Evolutionary conservation across 2,797 vertebrate species (phyloP), one percentile per base, ranked within the genome.

Genomic region (Tympanoctomys barrerae): DNA sequence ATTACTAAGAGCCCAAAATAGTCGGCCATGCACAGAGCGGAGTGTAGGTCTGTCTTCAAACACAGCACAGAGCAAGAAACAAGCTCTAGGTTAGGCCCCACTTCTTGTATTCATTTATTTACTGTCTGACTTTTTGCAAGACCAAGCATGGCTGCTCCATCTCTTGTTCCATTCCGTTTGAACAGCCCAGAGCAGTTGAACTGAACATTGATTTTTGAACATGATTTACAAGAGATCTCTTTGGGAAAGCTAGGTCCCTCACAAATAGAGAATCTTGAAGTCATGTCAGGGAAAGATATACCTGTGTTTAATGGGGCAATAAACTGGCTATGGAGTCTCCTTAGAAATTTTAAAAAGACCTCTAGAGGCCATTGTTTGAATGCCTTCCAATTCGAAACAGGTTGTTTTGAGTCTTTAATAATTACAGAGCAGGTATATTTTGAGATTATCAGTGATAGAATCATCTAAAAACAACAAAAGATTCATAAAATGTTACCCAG

Each of bases 291-390:
- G 73, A 89, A 94, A 94, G 85, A 87, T 79, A 64, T 2, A 68
- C 33, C 81, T 94, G 94, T 90, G 52, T 94, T 94, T 93, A 95
- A 97, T 89, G 87, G 66, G 80, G 39, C 66, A 93, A 93, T 95
- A 93, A 97, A 85, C 54, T 89, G 62, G 66, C 87, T 96, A 93
- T 88, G 16, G 78, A 89, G 78, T 90, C 80, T 70, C 70, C 71
- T 94, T 84, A 96, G 71, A 92, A 90, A 82, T 91, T 95, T 94
- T 87, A 16, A 1, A 90, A 95, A 82, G 54, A 77, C 49, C 79
- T 13, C 64, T 96, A 4, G 85, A 77, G 91, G 87, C 81, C 94
- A 79, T 70, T 64, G 61, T 88, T 96, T 85, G 61, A 96, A 96
- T 91, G 61, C 73, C 70, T 84, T 96, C 80, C 73, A 77, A 93